phyloP scores from a whole-genome alignment of 2,113 vertebrate species.

The Regulus satrapa region DNA sequence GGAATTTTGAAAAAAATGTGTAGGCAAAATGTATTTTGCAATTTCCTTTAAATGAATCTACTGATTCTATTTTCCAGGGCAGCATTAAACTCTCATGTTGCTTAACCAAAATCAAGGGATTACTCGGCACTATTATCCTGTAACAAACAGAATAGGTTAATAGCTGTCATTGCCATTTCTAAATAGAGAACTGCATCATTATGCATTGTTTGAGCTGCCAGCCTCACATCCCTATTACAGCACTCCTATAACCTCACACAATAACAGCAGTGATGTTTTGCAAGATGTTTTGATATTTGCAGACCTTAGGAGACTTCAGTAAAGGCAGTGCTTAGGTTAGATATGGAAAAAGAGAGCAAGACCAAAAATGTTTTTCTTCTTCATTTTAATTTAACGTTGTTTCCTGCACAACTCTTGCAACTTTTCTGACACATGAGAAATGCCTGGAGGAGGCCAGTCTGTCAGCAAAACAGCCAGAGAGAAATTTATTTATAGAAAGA shows the following conservation, averaged over 20 bases:
- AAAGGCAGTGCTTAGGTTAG: constrained; percentile 15
- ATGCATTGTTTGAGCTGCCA: constrained; percentile 22
- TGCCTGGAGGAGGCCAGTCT: not conserved
- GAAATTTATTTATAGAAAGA: not conserved
- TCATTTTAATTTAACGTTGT: constrained; percentile 8
- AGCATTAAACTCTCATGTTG: not conserved
- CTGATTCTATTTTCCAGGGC: not conserved
- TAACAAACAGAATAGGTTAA: constrained; percentile 52
- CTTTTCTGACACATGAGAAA: not conserved
- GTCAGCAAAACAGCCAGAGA: not conserved
- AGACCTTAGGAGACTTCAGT: constrained; percentile 19
- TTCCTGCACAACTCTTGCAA: constrained; percentile 5
- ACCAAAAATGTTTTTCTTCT: not conserved
- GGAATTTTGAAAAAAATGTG: not conserved
- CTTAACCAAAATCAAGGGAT: constrained; percentile 31
- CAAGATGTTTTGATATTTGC: constrained; percentile 32
- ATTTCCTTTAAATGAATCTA: not conserved
- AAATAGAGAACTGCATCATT: not conserved
- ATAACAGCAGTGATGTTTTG: not conserved
- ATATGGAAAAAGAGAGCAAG: not conserved
- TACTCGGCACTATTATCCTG: not conserved
- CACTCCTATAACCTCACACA: not conserved
- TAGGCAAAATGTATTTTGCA: not conserved
- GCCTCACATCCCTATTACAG: not conserved
- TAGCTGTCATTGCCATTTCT: constrained; percentile 20